phyloP scores from a whole-genome alignment of 2,888 invertebrate species.

The Cybosia mesomella region DNA sequence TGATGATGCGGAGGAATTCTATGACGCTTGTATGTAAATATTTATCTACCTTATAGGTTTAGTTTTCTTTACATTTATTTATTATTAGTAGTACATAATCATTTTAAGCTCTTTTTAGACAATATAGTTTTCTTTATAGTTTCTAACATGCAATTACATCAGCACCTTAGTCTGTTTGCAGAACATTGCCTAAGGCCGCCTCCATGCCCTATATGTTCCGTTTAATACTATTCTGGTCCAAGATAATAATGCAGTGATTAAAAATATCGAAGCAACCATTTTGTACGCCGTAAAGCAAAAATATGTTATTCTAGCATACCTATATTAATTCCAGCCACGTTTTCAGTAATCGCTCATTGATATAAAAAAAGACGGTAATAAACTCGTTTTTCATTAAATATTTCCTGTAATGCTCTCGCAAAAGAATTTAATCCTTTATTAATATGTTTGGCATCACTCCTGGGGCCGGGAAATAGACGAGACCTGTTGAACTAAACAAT shows the following conservation, averaged over 20 bases:
- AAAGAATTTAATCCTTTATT: conserved; percentile 36
- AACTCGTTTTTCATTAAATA: conserved; percentile 21
- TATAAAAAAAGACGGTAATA: not conserved
- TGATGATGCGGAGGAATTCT: no score
- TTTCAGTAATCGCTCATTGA: not conserved
- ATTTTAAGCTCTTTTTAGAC: no score
- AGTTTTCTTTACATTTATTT: no score
- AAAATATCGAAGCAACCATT: not conserved
- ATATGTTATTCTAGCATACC: not conserved
- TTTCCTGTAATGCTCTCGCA: conserved; percentile 11
- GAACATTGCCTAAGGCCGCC: not conserved
- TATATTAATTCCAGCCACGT: not conserved
- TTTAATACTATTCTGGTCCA: not conserved
- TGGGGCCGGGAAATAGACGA: conserved; percentile 23
- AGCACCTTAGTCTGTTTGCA: not conserved
- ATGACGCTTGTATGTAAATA: no score
- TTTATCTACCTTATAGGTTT: no score
- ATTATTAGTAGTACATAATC: no score
- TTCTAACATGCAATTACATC: not conserved
- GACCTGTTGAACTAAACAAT: conserved; percentile 38
- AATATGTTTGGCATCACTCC: conserved; percentile 17
- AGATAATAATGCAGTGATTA: not conserved
- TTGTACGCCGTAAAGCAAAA: not conserved
- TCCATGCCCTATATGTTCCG: not conserved
- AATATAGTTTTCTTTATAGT: no score